Conservation (phyloP, 2,113 vertebrate genomes). For the Sturnus vulgaris region DNA sequence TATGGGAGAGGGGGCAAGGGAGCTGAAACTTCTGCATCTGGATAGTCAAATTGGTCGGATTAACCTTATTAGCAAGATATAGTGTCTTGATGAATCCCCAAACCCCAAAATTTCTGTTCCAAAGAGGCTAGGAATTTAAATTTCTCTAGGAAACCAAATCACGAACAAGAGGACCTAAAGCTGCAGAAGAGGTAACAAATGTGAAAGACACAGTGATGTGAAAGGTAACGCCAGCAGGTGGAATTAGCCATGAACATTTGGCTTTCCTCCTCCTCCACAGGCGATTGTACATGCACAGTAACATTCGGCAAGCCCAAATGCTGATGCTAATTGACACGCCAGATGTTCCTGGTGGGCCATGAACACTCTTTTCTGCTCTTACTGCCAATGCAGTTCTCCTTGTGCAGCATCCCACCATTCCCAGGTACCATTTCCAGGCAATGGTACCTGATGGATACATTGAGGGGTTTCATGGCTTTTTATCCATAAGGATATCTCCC, state of each 20-base stretch:
- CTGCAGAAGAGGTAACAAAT: neutral
- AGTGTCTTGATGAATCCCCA: neutral
- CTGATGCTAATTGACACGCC: neutral
- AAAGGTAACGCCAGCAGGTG: slow-evolving; percentile 9
- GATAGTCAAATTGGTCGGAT: neutral
- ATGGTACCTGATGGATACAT: neutral
- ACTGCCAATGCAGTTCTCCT: neutral
- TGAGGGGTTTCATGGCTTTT: neutral
- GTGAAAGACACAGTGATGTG: neutral
- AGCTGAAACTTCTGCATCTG: neutral
- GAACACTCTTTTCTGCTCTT: neutral
- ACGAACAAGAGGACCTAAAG: neutral
- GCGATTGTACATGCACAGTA: neutral
- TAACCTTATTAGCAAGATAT: neutral
- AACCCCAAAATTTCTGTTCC: neutral
- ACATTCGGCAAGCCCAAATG: neutral
- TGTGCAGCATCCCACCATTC: neutral
- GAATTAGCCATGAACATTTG: slow-evolving; percentile 7
- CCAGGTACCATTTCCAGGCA: neutral
- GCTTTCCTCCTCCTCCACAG: neutral
- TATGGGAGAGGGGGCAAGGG: neutral
- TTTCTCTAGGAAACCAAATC: neutral
- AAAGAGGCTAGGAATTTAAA: neutral
- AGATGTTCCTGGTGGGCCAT: neutral
- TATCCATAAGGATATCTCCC: neutral